These are phyloP conservation scores for Hypotaenidia okinawae DNA, from an alignment of 2,797 vertebrate genomes.

Conservation along the genomic window DNA sequence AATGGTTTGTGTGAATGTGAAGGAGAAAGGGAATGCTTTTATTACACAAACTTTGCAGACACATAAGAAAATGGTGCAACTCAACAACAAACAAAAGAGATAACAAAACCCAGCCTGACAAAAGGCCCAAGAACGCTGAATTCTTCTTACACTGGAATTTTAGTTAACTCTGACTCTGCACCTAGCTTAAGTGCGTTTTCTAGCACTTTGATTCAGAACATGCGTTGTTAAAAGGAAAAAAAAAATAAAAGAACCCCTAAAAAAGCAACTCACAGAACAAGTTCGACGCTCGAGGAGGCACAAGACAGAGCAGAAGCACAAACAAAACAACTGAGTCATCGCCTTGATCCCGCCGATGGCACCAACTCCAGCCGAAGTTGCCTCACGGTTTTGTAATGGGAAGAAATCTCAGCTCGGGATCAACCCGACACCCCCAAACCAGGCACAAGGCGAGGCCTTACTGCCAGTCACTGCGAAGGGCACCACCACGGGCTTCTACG, in stretches of 20 bases:
- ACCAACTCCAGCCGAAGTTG: background rate
- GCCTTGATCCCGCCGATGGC: background rate
- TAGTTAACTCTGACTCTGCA: background rate
- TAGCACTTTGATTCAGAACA: accelerated
- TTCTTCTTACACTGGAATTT: background rate
- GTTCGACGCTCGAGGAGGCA: background rate
- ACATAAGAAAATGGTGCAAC: background rate
- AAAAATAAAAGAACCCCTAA: too few relatives aligned
- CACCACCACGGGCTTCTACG: accelerated
- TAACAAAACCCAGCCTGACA: accelerated
- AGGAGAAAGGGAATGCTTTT: background rate
- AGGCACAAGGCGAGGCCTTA: too few relatives aligned
- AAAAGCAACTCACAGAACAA: background rate
- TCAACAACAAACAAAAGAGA: background rate
- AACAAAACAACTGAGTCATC: background rate
- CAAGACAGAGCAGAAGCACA: background rate
- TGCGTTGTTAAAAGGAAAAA: background rate
- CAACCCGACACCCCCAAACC: too few relatives aligned
- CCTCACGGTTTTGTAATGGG: background rate
- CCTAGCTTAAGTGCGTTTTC: accelerated
- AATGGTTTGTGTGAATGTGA: background rate
- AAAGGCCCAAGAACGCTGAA: background rate
- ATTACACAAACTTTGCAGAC: background rate
- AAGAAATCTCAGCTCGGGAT: background rate
- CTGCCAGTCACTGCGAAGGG: background rate